A percentile compares a stretch with the other conserved stretches of the same genome.
Evolutionary conservation across 2,797 vertebrate genomes (phyloP).

Genomic region (Psittacula derbiana): DNA sequence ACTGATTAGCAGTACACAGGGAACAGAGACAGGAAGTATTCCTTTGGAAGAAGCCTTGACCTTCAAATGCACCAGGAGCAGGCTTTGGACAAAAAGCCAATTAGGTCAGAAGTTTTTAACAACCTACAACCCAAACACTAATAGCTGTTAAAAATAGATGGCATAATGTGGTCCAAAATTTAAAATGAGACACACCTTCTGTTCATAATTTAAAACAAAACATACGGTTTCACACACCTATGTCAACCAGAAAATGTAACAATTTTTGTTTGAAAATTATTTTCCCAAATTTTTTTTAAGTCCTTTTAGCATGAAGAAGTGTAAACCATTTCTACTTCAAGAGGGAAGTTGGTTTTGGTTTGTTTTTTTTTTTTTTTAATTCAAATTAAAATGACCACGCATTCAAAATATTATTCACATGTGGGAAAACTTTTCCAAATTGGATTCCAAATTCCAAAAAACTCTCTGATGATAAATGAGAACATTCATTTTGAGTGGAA

Average conservation of each 20-base stretch:
- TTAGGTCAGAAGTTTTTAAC: background rate
- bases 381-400: background rate
- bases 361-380: background rate
- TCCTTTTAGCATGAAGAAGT: background rate
- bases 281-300: background rate
- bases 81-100: background rate
- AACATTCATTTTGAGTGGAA: background rate
- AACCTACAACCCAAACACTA: background rate
- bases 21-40: background rate
- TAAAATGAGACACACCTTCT: background rate
- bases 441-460: background rate
- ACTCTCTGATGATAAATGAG: background rate
- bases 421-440: background rate
- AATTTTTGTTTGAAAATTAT: background rate
- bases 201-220: background rate
- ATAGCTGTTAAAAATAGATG: background rate
- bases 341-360: rapidly evolving
- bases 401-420: background rate
- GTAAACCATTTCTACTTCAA: background rate
- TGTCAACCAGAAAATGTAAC: background rate
- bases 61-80: background rate
- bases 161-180: background rate
- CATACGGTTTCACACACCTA: background rate
- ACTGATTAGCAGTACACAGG: background rate
- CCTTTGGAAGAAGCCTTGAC: background rate